A percentile compares a stretch with the other conserved stretches of the same genome.
Conservation (phyloP, 2,888 invertebrate genomes). For the Agrochola circellaris region DNA sequence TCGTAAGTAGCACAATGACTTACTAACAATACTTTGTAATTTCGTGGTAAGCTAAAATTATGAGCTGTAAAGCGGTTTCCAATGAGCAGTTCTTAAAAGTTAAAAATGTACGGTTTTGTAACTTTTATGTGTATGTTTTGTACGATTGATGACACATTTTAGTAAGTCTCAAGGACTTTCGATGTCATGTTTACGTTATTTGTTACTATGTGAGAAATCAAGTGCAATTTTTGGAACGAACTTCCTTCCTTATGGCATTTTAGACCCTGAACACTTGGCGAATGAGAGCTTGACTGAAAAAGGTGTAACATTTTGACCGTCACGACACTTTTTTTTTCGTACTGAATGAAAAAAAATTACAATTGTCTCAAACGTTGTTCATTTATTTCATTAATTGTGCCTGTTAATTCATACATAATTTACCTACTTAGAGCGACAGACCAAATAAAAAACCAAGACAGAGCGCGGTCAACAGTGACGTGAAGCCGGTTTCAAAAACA, state of each 20-base stretch:
- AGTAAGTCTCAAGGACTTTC: neutral
- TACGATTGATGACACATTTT: neutral
- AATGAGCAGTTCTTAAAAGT: neutral
- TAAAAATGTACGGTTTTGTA: neutral
- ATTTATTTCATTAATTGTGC: too few relatives aligned
- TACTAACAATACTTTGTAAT: neutral
- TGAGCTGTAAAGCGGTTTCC: neutral
- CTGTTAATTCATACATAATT: too few relatives aligned
- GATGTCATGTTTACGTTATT: slow-evolving; percentile 1
- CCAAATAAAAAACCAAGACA: too few relatives aligned
- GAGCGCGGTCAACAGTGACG: too few relatives aligned
- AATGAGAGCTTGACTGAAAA: neutral
- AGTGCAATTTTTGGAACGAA: neutral
- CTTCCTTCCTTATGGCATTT: neutral
- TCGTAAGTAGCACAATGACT: slow-evolving; percentile 26
- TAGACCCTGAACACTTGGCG: neutral
- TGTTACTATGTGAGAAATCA: neutral
- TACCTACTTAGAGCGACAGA: too few relatives aligned
- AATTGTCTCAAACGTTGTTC: too few relatives aligned
- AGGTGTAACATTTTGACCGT: neutral
- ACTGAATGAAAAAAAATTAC: too few relatives aligned
- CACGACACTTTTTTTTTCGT: neutral
- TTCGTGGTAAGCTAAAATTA: neutral
- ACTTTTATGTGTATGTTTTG: neutral
- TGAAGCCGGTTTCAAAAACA: too few relatives aligned